Evolutionary conservation across 2,797 vertebrate species (phyloP).

Genomic region (Lutjanus campechanus): DNA sequence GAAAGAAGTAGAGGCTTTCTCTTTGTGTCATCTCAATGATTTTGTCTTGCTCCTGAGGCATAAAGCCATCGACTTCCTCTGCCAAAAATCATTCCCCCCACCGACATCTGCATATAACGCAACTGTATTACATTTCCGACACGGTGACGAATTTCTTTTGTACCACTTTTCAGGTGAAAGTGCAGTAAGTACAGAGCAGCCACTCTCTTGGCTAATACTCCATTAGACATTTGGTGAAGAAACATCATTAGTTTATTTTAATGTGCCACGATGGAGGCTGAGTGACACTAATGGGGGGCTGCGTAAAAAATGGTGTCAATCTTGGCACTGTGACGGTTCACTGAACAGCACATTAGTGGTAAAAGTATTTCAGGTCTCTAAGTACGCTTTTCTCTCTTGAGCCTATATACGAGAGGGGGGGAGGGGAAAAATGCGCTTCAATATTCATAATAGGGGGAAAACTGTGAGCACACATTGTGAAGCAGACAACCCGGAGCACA

Average conservation of each 20-base stretch:
- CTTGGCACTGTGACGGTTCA: slow-evolving; percentile 81
- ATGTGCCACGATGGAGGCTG: slow-evolving; percentile 81
- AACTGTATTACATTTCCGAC: slow-evolving; percentile 25
- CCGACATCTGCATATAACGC: slow-evolving; percentile 48
- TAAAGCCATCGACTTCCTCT: slow-evolving; percentile 12
- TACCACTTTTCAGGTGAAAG: slow-evolving; percentile 54
- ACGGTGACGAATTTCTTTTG: slow-evolving; percentile 27
- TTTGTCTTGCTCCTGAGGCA: slow-evolving; percentile 24
- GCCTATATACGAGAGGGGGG: slow-evolving; percentile 28
- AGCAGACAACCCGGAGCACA: slow-evolving; percentile 59
- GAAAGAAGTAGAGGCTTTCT: slow-evolving; percentile 49
- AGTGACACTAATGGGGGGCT: slow-evolving; percentile 85
- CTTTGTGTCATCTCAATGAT: slow-evolving; percentile 58
- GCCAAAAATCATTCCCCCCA: slow-evolving; percentile 24
- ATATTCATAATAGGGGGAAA: slow-evolving; percentile 59
- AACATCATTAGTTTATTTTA: slow-evolving; percentile 86
- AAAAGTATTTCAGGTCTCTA: slow-evolving; percentile 79
- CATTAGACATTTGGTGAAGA: slow-evolving; percentile 76
- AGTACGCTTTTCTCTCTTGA: slow-evolving; percentile 68
- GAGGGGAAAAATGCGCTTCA: slow-evolving; percentile 63
- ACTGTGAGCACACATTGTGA: slow-evolving; percentile 51
- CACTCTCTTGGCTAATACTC: slow-evolving; percentile 71
- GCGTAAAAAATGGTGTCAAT: slow-evolving; percentile 85
- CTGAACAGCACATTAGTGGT: slow-evolving; percentile 84
- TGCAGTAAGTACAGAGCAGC: slow-evolving; percentile 68